Evolutionary conservation across 2,888 invertebrate genomes (phyloP).

Genomic region (Cheilosia vulpina): DNA sequence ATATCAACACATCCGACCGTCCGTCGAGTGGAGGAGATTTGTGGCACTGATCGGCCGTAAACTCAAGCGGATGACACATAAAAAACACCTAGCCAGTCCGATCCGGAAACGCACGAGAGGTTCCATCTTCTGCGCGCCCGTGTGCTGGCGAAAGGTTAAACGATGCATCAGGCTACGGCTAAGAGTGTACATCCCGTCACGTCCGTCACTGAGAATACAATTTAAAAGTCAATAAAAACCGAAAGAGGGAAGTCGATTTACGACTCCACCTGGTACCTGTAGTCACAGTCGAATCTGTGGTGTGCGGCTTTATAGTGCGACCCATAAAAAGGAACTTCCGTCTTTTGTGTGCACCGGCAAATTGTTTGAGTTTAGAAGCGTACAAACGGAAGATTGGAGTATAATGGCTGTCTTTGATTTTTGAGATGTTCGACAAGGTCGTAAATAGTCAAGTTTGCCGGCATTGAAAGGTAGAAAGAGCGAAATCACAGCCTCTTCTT

Average conservation of each 20-base stretch:
- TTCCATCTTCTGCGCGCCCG: slow-evolving; percentile 31
- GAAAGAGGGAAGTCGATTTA: slow-evolving; percentile 47
- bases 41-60: slow-evolving; percentile 37
- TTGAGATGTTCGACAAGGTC: background rate
- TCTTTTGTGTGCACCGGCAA: slow-evolving; percentile 29
- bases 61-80: slow-evolving; percentile 42
- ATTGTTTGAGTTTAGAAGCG: slow-evolving; percentile 38
- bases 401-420: too few relatives aligned
- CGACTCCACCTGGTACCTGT: slow-evolving; percentile 36
- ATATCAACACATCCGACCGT: slow-evolving; percentile 50
- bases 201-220: slow-evolving; percentile 24
- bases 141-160: slow-evolving; percentile 3
- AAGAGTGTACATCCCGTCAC: background rate
- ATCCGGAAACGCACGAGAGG: slow-evolving; percentile 60
- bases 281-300: background rate
- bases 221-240: slow-evolving; percentile 55
- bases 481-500: too few relatives aligned
- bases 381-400: slow-evolving; percentile 12
- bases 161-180: background rate
- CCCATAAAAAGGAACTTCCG: slow-evolving; percentile 64
- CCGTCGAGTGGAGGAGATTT: slow-evolving; percentile 44
- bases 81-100: slow-evolving; percentile 36
- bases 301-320: slow-evolving; percentile 35
- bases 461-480: too few relatives aligned
- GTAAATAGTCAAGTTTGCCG: background rate